Percentiles rank a stretch among this genome's conserved stretches.
phyloP scores from a whole-genome alignment of 2,888 invertebrate species.

The Xylota segnis region DNA sequence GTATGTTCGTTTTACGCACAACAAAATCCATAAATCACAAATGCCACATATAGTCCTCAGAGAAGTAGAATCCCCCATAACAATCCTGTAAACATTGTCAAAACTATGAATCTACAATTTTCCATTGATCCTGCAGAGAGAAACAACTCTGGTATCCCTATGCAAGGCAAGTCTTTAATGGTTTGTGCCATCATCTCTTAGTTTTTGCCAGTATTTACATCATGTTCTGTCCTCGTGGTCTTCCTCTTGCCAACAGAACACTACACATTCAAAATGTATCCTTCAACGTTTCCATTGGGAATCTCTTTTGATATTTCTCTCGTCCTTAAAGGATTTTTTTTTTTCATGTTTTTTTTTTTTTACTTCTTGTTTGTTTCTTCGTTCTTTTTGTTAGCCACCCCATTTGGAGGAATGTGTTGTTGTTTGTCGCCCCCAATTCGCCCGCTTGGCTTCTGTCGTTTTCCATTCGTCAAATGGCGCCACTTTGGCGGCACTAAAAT shows the following conservation, averaged over 20 bases:
- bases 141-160: constrained; percentile 4
- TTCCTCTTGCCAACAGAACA: constrained; percentile 45
- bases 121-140: constrained; percentile 44
- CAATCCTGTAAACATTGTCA: constrained; percentile 70
- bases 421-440: constrained; percentile 66
- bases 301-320: constrained; percentile 44
- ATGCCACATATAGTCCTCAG: constrained; percentile 14
- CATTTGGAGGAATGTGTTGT: constrained; percentile 32
- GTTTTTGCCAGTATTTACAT: constrained; percentile 60
- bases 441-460: constrained; percentile 65
- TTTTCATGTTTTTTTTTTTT: not conserved
- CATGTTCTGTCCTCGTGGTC: constrained; percentile 54
- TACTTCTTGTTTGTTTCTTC: constrained; percentile 2
- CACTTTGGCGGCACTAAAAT: constrained; percentile 73
- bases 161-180: constrained; percentile 56
- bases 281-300: constrained; percentile 27
- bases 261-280: constrained; percentile 39
- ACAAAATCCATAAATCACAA: constrained; percentile 61
- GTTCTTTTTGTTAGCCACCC: not conserved
- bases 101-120: constrained; percentile 69
- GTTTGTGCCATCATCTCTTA: constrained; percentile 58
- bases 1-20: constrained; percentile 45
- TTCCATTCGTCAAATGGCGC: constrained; percentile 76
- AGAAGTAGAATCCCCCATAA: constrained; percentile 25
- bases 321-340: constrained; percentile 27